Evolutionary conservation across 92 coral and sea anemone species (phyloP).

Genomic region (Palythoa caribaeorum): DNA sequence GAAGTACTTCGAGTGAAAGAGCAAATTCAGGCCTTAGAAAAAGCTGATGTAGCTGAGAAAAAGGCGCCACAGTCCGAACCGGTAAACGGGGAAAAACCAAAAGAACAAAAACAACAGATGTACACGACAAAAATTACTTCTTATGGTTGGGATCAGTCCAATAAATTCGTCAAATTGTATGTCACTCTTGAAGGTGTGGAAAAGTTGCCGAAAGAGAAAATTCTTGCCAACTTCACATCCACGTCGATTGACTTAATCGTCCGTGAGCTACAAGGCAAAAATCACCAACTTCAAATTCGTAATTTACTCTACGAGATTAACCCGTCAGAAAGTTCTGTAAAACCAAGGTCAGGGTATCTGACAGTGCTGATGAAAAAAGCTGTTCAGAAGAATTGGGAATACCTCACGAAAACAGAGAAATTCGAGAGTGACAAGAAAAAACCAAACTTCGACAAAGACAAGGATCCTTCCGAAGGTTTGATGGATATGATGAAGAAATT

Average conservation of each 20-base stretch:
- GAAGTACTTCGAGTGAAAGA: conserved; percentile 72
- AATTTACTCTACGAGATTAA: conserved; percentile 76
- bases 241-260: conserved; percentile 75
- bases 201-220: conserved; percentile 73
- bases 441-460: conserved; percentile 70
- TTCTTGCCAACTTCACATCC: conserved; percentile 69
- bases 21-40: conserved; percentile 55
- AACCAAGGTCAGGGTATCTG: conserved; percentile 77
- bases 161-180: conserved; percentile 85
- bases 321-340: conserved; percentile 76
- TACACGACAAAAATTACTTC: conserved; percentile 71
- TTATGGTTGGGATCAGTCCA: conserved; percentile 93
- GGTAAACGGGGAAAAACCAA: conserved; percentile 49
- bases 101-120: conserved; percentile 53
- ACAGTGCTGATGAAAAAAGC: conserved; percentile 83
- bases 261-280: conserved; percentile 80
- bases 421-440: conserved; percentile 31
- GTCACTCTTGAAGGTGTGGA: conserved; percentile 87
- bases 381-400: conserved; percentile 79
- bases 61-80: not conserved
- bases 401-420: conserved; percentile 57
- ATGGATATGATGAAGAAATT: conserved; percentile 99
- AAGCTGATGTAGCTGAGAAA: conserved; percentile 8
- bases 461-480: conserved; percentile 87
- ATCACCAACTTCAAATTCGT: conserved; percentile 83